Percentiles rank a stretch among this genome's conserved stretches.
Conservation (phyloP, 2,888 invertebrate genomes). For the Leucophora obtusa region DNA sequence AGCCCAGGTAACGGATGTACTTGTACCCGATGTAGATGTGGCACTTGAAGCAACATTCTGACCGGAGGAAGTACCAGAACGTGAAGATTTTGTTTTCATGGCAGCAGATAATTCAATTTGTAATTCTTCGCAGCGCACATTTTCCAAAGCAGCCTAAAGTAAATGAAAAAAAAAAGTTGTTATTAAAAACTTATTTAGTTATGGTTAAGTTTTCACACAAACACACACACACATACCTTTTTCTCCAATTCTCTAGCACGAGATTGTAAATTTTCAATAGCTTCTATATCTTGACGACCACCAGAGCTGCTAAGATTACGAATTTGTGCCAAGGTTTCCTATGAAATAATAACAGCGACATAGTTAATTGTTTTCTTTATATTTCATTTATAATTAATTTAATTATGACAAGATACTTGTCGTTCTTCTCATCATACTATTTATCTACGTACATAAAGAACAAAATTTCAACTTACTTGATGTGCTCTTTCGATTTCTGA, state of each 20-base stretch:
- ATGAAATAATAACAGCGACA: conserved; percentile 43
- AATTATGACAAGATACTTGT: background rate
- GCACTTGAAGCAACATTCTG: conserved; percentile 70
- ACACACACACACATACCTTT: conserved; percentile 81
- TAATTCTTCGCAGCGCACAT: conserved; percentile 91
- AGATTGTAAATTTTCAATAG: conserved; percentile 86
- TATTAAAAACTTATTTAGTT: conserved; percentile 3
- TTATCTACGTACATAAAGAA: too few relatives aligned
- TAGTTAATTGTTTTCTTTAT: background rate
- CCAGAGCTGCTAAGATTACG: conserved; percentile 79
- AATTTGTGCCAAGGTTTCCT: conserved; percentile 86
- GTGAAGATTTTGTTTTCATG: conserved; percentile 80
- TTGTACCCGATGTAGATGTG: conserved; percentile 73
- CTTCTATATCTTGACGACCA: conserved; percentile 82
- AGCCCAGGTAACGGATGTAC: conserved; percentile 78
- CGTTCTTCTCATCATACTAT: too few relatives aligned
- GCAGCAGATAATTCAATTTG: conserved; percentile 91
- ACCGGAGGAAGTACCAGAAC: conserved; percentile 74
- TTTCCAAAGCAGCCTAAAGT: conserved; percentile 82
- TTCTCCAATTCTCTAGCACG: conserved; percentile 94
- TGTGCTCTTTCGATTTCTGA: conserved; percentile 88
- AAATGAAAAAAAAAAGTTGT: conserved; percentile 10
- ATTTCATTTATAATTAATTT: background rate
- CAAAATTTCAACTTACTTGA: conserved; percentile 75
- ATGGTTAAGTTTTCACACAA: conserved; percentile 36